Evolutionary conservation across 2,888 invertebrate species (phyloP), one percentile per base, ranked within the genome.

Genomic region (Cremastobaeus sp.): DNA sequence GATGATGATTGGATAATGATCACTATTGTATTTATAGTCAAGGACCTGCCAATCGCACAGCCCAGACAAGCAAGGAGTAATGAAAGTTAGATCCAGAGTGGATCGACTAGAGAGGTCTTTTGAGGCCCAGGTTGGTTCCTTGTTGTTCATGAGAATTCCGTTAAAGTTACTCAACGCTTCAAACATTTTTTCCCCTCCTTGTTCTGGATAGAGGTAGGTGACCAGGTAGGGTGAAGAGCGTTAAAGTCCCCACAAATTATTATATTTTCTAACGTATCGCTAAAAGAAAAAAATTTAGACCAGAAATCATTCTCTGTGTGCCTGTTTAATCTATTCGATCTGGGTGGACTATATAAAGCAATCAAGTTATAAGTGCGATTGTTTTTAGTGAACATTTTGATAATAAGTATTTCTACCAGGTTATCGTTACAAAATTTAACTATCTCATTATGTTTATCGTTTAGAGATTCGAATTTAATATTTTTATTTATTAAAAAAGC

Each of bases 171-270:
- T n/a, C n/a, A n/a, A n/a, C n/a, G 47, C 65, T 1, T 8, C 0
- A n/a, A 37, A 54, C 3, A 1, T n/a, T 14, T 45, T 4, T 1
- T 17, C 0, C 65, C 65, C 30, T 65, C 65, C 12, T 11, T 35
- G 15, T 47, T 54, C 0, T 1, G 1, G 2, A n/a, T 37, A 2
- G n/a, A 1, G 11, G 0, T 2, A 15, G n/a, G 1, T 2, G 15
- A 6, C 54, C 54, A 65, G 2, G 20, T 1, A 1, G 17, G 3
- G 3, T 11, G 9, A 0, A n/a, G 5, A 1, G 54, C 65, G 9
- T 65, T 65, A 11, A 54, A 54, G 20, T 65, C 65, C 6, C 54
- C 65, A 1, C 17, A 14, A 3, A 65, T 1, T 3, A 64, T 41
- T 6, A 25, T 1, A 9, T 64, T 45, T 25, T 34, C 25, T 0